Conservation (phyloP, 2,888 invertebrate genomes). For the Eledona agricola region DNA sequence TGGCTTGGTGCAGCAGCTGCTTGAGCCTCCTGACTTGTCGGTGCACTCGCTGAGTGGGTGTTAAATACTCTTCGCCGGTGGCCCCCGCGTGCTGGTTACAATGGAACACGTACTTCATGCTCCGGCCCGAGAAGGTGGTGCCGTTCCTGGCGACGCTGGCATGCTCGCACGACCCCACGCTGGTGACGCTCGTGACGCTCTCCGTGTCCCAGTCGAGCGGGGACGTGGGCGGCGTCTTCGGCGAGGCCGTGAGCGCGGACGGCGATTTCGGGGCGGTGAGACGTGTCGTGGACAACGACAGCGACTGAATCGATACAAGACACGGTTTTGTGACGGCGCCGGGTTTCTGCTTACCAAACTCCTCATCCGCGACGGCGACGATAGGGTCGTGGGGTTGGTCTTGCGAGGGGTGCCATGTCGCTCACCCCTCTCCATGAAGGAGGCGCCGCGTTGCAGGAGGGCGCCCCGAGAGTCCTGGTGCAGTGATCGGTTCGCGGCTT, state of each 20-base stretch:
- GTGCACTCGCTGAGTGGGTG: conserved; percentile 87
- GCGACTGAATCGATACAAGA: conserved; percentile 49
- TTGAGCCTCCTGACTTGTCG: conserved; percentile 81
- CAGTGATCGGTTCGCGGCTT: conserved; percentile 13
- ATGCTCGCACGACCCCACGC: conserved; percentile 83
- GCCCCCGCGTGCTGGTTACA: conserved; percentile 82
- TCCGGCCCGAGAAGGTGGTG: conserved; percentile 67
- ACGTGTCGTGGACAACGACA: conserved; percentile 57
- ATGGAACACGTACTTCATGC: conserved; percentile 75
- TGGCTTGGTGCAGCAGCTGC: conserved; percentile 75
- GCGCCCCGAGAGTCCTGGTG: conserved; percentile 40
- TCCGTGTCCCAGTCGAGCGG: conserved; percentile 70
- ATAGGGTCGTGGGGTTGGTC: conserved; percentile 52
- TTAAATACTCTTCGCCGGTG: conserved; percentile 83
- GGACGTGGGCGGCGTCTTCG: conserved; percentile 53
- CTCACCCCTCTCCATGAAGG: conserved; percentile 58
- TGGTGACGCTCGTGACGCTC: conserved; percentile 81
- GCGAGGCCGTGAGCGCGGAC: conserved; percentile 47
- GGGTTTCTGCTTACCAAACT: conserved; percentile 66
- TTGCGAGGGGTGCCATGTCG: conserved; percentile 53
- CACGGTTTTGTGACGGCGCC: not conserved
- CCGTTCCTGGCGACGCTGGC: conserved; percentile 79
- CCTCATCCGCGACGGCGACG: conserved; percentile 58
- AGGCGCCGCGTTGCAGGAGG: conserved; percentile 52
- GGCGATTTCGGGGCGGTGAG: conserved; percentile 53